These are phyloP conservation scores for Sitta carolinensis DNA, from an alignment of 2,797 vertebrate species.

Conservation along the genomic window DNA sequence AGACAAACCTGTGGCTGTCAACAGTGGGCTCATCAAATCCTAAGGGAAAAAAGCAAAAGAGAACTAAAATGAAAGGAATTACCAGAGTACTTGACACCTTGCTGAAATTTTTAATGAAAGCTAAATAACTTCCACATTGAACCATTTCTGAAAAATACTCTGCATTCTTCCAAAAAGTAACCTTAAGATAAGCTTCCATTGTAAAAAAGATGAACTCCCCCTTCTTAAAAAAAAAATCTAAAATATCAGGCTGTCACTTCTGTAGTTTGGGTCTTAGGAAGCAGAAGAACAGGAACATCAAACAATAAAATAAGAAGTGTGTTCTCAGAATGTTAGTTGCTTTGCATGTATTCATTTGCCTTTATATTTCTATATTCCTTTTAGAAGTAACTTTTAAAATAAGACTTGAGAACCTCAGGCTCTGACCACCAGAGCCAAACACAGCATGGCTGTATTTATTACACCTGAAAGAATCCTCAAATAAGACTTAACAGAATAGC, in stretches of 20 bases:
- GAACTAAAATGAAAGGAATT: background rate
- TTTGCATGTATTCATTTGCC: background rate
- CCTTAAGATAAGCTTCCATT: background rate
- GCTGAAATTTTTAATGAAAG: background rate
- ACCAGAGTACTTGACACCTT: background rate
- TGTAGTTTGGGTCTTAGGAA: background rate
- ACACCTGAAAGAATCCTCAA: background rate
- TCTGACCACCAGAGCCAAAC: background rate
- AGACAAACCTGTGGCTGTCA: accelerated
- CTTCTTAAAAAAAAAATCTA: background rate
- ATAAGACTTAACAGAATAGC: background rate
- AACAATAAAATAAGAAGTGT: background rate
- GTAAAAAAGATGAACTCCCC: background rate
- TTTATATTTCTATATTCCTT: background rate
- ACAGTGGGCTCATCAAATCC: background rate
- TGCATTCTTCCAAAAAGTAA: background rate
- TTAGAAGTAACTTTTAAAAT: background rate
- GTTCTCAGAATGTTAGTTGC: background rate
- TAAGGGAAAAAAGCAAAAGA: background rate
- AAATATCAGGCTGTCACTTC: background rate
- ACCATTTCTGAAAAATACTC: background rate
- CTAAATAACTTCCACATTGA: background rate
- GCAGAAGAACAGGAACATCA: background rate
- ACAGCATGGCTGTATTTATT: background rate
- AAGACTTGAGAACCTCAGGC: background rate